Percentiles rank a stretch among this genome's conserved stretches.
Evolutionary conservation across 1,140 invertebrate genomes (phyloP).

Genomic region (Formica selysi): DNA sequence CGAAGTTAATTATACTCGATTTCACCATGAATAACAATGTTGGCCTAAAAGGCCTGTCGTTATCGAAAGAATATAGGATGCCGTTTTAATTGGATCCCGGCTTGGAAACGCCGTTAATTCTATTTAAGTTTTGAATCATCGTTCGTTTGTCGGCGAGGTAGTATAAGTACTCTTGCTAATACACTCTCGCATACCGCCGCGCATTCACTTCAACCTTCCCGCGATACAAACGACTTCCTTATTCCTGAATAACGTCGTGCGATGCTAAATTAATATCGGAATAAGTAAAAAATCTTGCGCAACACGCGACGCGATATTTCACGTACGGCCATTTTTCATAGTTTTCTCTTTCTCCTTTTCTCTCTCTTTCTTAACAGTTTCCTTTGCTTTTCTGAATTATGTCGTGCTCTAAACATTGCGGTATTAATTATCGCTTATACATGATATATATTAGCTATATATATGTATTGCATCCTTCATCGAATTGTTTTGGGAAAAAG

Average conservation of each 20-base stretch:
- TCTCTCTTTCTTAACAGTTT: constrained; percentile 1
- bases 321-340: constrained; percentile 32
- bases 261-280: constrained; percentile 59
- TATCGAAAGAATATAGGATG: constrained; percentile 22
- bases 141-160: background rate
- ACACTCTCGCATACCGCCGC: constrained; percentile 15
- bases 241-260: constrained; percentile 53
- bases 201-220: constrained; percentile 31
- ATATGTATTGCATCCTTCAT: background rate
- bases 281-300: constrained; percentile 53
- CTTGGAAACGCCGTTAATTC: constrained; percentile 34
- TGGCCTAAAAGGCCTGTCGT: background rate
- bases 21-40: constrained; percentile 23
- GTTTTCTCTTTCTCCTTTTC: background rate
- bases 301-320: constrained; percentile 60
- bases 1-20: constrained; percentile 17
- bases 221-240: constrained; percentile 61
- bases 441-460: background rate
- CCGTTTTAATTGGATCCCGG: constrained; percentile 43
- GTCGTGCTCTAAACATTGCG: constrained; percentile 9
- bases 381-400: constrained; percentile 18
- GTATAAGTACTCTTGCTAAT: constrained; percentile 35
- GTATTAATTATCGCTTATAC: constrained; percentile 51
- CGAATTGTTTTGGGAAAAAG: background rate
- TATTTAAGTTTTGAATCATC: constrained; percentile 54